Conservation (phyloP, 2,888 invertebrate genomes). For the Notodonta ziczac region DNA sequence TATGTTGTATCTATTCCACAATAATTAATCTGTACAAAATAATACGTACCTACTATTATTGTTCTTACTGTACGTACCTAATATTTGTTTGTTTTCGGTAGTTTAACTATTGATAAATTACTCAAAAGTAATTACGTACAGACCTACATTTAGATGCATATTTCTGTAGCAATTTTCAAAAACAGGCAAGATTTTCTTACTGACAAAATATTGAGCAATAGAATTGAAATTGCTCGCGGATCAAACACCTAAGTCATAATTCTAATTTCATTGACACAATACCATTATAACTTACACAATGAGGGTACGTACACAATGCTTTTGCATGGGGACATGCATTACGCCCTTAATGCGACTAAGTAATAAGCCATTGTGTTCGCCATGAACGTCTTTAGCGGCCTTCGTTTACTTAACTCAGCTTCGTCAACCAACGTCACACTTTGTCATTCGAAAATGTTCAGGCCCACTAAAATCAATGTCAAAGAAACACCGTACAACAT, state of each 20-base stretch:
- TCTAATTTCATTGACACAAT: conserved; percentile 5
- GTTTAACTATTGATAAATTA: too few relatives aligned
- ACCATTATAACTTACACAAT: conserved; percentile 17
- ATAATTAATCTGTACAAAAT: not conserved
- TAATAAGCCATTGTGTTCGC: conserved; percentile 53
- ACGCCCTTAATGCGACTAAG: conserved; percentile 39
- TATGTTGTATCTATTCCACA: not conserved
- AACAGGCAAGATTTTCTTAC: too few relatives aligned
- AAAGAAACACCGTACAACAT: conserved; percentile 68
- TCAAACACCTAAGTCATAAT: not conserved
- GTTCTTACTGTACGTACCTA: not conserved
- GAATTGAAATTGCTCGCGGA: not conserved
- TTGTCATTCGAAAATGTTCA: conserved; percentile 62
- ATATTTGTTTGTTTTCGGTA: too few relatives aligned
- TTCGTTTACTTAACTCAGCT: conserved; percentile 42
- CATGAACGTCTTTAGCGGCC: conserved; percentile 48
- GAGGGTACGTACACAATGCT: conserved; percentile 25
- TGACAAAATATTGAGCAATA: not conserved
- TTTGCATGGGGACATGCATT: conserved; percentile 32
- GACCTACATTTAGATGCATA: not conserved
- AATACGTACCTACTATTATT: not conserved
- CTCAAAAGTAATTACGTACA: too few relatives aligned
- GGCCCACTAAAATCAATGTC: conserved; percentile 74
- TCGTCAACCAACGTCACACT: conserved; percentile 51
- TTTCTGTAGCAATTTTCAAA: not conserved